phyloP scores from a whole-genome alignment of 1,140 invertebrate genomes.

The Bradysia coprophila region DNA sequence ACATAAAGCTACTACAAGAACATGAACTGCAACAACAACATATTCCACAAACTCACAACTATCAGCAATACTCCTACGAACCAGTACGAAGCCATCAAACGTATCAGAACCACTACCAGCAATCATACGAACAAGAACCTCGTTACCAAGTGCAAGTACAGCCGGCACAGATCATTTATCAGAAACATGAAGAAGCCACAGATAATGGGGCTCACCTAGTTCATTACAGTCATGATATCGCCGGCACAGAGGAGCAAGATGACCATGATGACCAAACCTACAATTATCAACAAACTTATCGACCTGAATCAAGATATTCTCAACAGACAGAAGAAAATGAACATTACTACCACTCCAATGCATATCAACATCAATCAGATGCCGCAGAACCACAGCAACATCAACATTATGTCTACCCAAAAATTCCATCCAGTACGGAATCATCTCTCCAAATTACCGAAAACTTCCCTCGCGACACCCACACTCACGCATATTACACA shows the following conservation, averaged over 20 bases:
- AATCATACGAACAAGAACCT: neutral
- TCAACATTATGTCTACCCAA: neutral
- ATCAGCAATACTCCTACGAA: neutral
- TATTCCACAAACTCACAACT: conserved; percentile 7
- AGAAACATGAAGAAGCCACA: neutral
- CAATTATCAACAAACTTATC: neutral
- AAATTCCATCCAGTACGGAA: conserved; percentile 3
- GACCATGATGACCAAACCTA: neutral
- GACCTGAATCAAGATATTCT: no score
- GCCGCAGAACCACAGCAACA: neutral
- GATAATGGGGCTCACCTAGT: neutral
- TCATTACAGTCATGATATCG: no score
- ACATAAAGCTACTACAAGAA: conserved; percentile 16
- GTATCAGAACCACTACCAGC: neutral
- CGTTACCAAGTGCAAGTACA: neutral
- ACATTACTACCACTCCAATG: neutral
- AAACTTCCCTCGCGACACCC: conserved; percentile 18
- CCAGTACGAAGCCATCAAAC: neutral
- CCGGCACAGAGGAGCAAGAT: neutral
- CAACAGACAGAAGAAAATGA: no score
- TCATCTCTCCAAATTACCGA: conserved; percentile 10
- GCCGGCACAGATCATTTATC: neutral
- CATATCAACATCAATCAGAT: conserved; percentile 4
- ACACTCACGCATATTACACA: conserved; percentile 20
- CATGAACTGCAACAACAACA: conserved; percentile 14